A percentile compares a stretch with the other conserved stretches of the same genome.
phyloP scores from a whole-genome alignment of 1,140 invertebrate genomes.

The Chionoecetes opilio region DNA sequence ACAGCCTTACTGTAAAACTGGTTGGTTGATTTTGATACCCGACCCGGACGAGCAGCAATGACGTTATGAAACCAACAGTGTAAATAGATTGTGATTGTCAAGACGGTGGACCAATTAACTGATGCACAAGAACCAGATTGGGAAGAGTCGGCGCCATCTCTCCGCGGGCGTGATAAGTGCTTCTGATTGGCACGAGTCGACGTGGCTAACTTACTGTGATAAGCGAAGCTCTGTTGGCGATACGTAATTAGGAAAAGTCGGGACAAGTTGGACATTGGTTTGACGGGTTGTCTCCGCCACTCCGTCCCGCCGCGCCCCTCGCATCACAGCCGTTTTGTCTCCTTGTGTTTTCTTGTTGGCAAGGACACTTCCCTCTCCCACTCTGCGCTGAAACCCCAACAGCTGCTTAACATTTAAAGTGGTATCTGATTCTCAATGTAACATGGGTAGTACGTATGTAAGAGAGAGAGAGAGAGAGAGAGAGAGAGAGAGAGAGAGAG shows the following conservation, averaged over 20 bases:
- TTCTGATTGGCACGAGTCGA: constrained; percentile 70
- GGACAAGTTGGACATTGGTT: constrained; percentile 78
- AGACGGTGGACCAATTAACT: constrained; percentile 50
- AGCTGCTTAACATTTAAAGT: neutral
- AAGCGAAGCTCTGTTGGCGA: constrained; percentile 75
- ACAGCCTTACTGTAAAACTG: neutral
- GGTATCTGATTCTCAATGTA: constrained; percentile 34
- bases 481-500: constrained; percentile 60
- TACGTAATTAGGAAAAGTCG: constrained; percentile 79
- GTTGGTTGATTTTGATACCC: constrained; percentile 29
- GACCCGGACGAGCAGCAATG: neutral
- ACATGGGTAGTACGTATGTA: neutral
- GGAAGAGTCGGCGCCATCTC: neutral
- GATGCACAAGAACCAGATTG: neutral
- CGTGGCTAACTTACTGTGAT: constrained; percentile 72
- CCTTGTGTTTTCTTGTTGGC: constrained; percentile 10
- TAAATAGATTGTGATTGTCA: constrained; percentile 42
- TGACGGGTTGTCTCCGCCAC: constrained; percentile 63
- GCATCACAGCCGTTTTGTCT: constrained; percentile 40
- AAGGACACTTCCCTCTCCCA: neutral
- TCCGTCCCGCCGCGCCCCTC: constrained; percentile 45
- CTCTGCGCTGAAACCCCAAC: neutral
- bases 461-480: constrained; percentile 46
- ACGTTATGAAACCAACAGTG: constrained; percentile 38
- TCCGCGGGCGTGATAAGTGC: constrained; percentile 53